Conservation (phyloP, 2,888 invertebrate species). For the Drosophila birchii region DNA sequence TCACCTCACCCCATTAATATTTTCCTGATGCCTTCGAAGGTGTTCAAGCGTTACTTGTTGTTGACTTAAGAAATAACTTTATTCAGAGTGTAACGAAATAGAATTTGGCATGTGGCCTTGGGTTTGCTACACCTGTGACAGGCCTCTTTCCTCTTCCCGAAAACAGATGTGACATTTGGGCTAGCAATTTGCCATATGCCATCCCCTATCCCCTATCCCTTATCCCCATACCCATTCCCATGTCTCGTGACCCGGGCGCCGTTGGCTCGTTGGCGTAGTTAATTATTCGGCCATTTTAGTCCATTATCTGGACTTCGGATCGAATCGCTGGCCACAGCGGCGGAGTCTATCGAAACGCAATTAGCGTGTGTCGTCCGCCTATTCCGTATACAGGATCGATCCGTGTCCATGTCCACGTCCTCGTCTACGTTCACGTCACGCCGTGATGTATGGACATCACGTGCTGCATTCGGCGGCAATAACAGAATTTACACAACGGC, state of each 20-base stretch:
- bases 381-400: slow-evolving; percentile 21
- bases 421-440: slow-evolving; percentile 42
- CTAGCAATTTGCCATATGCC: slow-evolving; percentile 18
- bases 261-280: slow-evolving; percentile 56
- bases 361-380: slow-evolving; percentile 57
- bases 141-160: neutral
- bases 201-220: no score
- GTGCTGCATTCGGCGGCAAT: slow-evolving; percentile 33
- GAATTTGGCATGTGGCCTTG: slow-evolving; percentile 28
- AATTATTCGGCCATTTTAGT: slow-evolving; percentile 76
- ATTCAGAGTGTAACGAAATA: slow-evolving; percentile 29
- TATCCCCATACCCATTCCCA: neutral
- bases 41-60: neutral
- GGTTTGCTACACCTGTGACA: slow-evolving; percentile 24
- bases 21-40: neutral
- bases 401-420: slow-evolving; percentile 2
- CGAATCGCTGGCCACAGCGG: slow-evolving; percentile 48
- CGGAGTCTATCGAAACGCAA: slow-evolving; percentile 72
- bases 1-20: neutral
- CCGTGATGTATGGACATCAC: slow-evolving; percentile 39
- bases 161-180: slow-evolving; percentile 43
- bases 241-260: slow-evolving; percentile 18
- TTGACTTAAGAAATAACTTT: slow-evolving; percentile 7
- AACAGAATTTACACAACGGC: slow-evolving; percentile 24
- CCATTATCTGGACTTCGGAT: slow-evolving; percentile 66